Conservation (phyloP, 1,140 invertebrate genomes). For the Psix sp. region DNA sequence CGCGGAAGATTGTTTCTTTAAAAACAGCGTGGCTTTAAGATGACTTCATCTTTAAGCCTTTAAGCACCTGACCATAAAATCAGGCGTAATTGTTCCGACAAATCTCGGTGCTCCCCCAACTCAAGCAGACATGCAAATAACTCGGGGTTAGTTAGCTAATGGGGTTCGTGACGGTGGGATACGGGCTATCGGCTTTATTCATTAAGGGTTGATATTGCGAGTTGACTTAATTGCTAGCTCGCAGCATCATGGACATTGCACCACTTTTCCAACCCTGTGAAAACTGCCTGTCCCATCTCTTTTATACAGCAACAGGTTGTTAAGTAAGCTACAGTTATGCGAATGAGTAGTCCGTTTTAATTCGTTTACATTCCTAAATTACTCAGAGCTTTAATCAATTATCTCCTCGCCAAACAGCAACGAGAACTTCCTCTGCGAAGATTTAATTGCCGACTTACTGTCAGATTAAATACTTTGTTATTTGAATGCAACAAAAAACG, state of each 20-base stretch:
- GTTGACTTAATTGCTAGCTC: conserved; percentile 75
- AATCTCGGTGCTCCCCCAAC: conserved; percentile 72
- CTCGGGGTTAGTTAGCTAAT: conserved; percentile 77
- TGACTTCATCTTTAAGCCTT: conserved; percentile 73
- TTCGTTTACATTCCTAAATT: conserved; percentile 71
- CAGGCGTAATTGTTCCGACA: conserved; percentile 73
- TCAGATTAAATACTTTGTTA: no score
- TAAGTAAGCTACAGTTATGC: conserved; percentile 49
- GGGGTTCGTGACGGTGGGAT: conserved; percentile 68
- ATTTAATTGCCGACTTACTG: conserved; percentile 35
- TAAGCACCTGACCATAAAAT: conserved; percentile 75
- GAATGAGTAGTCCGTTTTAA: conserved; percentile 63
- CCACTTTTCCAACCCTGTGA: conserved; percentile 52
- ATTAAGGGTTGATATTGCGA: conserved; percentile 74
- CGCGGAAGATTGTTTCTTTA: conserved; percentile 14
- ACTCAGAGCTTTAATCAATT: conserved; percentile 70
- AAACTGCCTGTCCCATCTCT: conserved; percentile 51
- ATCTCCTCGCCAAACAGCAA: conserved; percentile 53
- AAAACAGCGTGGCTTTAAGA: conserved; percentile 64
- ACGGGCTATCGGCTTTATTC: conserved; percentile 73
- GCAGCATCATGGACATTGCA: conserved; percentile 68
- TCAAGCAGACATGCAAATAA: conserved; percentile 75
- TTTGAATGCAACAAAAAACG: no score
- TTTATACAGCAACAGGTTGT: conserved; percentile 69
- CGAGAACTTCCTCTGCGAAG: conserved; percentile 16